Evolutionary conservation across 2,888 invertebrate genomes (phyloP).

Genomic region (Panorpa germanica): DNA sequence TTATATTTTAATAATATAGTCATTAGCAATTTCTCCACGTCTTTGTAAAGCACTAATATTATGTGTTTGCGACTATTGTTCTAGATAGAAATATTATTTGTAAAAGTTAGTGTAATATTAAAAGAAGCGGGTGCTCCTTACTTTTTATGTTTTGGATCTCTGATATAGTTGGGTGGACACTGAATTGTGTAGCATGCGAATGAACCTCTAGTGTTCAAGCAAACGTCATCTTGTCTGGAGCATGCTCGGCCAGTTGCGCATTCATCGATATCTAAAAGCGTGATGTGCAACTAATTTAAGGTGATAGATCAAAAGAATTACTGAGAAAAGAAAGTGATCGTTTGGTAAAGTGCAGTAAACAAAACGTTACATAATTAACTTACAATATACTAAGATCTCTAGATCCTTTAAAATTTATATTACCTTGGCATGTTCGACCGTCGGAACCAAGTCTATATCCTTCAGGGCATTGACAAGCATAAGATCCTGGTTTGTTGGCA

Average conservation of each 20-base stretch:
- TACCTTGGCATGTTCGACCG: constrained; percentile 68
- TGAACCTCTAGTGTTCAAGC: constrained; percentile 79
- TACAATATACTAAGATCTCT: too few relatives aligned
- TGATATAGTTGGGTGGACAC: constrained; percentile 71
- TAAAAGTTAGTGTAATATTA: background rate
- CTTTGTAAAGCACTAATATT: too few relatives aligned
- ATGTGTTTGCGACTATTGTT: too few relatives aligned
- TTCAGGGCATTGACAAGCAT: constrained; percentile 56
- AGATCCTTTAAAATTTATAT: too few relatives aligned
- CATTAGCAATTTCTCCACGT: background rate
- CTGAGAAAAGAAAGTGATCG: too few relatives aligned
- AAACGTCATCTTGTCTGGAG: constrained; percentile 47
- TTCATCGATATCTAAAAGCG: constrained; percentile 74
- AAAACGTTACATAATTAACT: too few relatives aligned
- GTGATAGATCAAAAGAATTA: too few relatives aligned
- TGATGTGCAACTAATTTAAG: too few relatives aligned
- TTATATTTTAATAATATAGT: constrained; percentile 1
- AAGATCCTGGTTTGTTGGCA: constrained; percentile 74
- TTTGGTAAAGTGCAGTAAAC: too few relatives aligned
- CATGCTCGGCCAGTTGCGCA: constrained; percentile 39
- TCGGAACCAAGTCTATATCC: constrained; percentile 62
- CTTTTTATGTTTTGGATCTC: constrained; percentile 64
- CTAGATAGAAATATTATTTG: background rate
- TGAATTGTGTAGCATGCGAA: constrained; percentile 71
- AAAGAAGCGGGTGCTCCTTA: constrained; percentile 25